phyloP scores from a whole-genome alignment of 2,113 vertebrate species.

The Cariama cristata region DNA sequence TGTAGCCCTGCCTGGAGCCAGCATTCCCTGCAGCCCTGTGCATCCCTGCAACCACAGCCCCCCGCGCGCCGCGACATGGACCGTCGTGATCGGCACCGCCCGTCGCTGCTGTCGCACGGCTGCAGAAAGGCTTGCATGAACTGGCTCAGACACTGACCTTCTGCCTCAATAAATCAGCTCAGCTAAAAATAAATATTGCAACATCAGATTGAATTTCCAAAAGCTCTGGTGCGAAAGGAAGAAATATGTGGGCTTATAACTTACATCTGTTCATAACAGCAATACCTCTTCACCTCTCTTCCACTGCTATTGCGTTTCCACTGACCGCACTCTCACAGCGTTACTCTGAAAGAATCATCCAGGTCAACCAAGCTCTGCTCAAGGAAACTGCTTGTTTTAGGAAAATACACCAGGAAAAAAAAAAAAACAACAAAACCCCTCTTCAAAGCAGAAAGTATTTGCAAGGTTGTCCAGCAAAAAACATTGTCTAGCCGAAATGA shows the following conservation, averaged over 20 bases:
- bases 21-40: accelerated
- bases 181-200: background rate
- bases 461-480: background rate
- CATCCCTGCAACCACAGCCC: too few relatives aligned
- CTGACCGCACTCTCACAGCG: background rate
- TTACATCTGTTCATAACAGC: background rate
- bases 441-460: background rate
- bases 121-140: accelerated
- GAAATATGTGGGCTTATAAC: background rate
- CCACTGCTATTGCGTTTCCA: background rate
- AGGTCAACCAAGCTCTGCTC: background rate
- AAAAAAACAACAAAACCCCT: too few relatives aligned
- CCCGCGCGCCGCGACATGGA: accelerated
- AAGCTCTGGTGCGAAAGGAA: background rate
- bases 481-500: too few relatives aligned
- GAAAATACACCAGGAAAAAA: background rate
- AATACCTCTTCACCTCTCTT: background rate
- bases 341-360: background rate
- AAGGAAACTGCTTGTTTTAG: background rate
- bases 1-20: background rate
- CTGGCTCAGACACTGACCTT: background rate
- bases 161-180: background rate
- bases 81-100: accelerated
- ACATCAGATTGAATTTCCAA: background rate
- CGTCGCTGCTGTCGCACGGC: accelerated